phyloP scores from a whole-genome alignment of 2,888 invertebrate genomes.

The Polyommatus iphigenia region DNA sequence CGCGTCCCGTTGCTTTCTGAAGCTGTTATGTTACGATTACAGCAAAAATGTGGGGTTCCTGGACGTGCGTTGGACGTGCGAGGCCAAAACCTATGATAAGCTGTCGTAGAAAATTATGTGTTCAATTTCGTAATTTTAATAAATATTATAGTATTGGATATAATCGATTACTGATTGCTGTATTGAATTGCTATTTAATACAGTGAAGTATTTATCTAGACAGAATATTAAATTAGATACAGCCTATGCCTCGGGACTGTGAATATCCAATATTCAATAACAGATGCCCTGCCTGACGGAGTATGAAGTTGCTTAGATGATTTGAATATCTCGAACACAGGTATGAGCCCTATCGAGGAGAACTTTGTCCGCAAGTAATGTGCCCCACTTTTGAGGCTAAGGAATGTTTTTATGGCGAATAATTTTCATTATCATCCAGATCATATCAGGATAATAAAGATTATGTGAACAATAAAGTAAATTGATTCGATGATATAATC shows the following conservation, averaged over 20 bases:
- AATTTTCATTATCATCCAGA: too few relatives aligned
- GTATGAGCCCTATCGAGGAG: background rate
- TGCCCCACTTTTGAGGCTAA: background rate
- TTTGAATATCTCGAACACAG: background rate
- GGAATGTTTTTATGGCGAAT: too few relatives aligned
- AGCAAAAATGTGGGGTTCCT: too few relatives aligned
- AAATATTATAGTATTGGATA: too few relatives aligned
- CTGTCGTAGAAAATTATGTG: background rate
- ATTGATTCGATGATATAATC: too few relatives aligned
- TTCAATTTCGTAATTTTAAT: background rate
- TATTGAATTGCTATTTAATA: background rate
- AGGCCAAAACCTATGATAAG: too few relatives aligned
- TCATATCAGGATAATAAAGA: too few relatives aligned
- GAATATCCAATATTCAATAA: conserved; percentile 7
- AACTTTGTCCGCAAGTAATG: background rate
- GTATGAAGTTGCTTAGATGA: conserved; percentile 13
- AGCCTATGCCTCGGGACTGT: background rate
- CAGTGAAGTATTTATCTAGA: background rate
- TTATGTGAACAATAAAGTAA: too few relatives aligned
- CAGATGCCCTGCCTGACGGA: background rate
- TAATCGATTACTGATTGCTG: too few relatives aligned
- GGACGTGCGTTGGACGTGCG: too few relatives aligned
- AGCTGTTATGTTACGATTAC: too few relatives aligned
- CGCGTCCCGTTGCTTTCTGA: too few relatives aligned
- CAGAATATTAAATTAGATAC: background rate